Evolutionary conservation across 2,888 invertebrate species (phyloP).

Genomic region (Leptarthrus brevirostris): DNA sequence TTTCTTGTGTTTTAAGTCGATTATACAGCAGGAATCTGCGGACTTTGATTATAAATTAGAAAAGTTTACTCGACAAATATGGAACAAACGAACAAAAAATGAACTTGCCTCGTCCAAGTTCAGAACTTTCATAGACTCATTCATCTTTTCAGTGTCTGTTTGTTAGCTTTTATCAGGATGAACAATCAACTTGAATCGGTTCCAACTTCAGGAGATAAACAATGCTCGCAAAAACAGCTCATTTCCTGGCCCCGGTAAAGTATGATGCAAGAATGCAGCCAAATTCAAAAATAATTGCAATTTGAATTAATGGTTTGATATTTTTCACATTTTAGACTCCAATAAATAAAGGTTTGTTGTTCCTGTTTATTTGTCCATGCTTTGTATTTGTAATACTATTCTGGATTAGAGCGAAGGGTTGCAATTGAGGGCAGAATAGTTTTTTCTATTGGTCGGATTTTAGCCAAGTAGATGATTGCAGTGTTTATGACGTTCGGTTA

Average conservation of each 20-base stretch:
- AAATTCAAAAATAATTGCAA: conserved; percentile 45
- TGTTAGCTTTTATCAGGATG: conserved; percentile 39
- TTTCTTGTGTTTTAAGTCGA: background rate
- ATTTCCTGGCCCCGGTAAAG: conserved; percentile 44
- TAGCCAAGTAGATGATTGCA: too few species aligned
- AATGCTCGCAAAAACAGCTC: conserved; percentile 43
- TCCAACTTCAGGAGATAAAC: conserved; percentile 45
- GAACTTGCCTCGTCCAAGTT: conserved; percentile 2
- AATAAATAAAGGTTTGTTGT: too few species aligned
- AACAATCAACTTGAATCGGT: conserved; percentile 47
- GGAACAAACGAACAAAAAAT: background rate
- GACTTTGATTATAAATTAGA: conserved; percentile 6
- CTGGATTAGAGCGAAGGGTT: too few species aligned
- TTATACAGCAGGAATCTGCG: background rate
- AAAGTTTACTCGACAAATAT: background rate
- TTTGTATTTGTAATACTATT: too few species aligned
- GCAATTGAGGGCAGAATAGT: too few species aligned
- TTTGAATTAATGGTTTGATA: conserved; percentile 47
- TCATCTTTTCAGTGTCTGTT: conserved; percentile 39
- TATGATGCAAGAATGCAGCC: conserved; percentile 10
- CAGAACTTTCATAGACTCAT: conserved; percentile 44
- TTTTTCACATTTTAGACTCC: conserved; percentile 41
- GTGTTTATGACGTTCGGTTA: too few species aligned
- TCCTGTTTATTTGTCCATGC: too few species aligned
- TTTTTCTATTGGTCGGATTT: too few species aligned